Evolutionary conservation across 2,888 invertebrate genomes (phyloP).

Genomic region (Chrysomela aeneicollis): DNA sequence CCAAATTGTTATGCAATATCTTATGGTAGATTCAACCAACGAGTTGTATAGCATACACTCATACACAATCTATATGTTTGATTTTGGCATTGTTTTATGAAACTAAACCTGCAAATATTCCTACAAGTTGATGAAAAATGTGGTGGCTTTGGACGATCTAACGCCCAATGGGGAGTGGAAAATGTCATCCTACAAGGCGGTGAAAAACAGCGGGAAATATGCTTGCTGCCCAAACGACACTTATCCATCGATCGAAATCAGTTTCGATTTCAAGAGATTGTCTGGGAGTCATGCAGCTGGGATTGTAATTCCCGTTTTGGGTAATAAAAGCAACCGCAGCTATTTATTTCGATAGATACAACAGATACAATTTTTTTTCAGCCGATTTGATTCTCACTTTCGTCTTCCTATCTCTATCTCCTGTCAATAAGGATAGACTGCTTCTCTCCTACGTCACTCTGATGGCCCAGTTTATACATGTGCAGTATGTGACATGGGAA

Average conservation of each 20-base stretch:
- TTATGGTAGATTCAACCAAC: too few species aligned
- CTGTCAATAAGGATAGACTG: conserved; percentile 66
- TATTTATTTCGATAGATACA: background rate
- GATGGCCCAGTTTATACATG: conserved; percentile 68
- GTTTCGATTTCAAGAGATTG: conserved; percentile 67
- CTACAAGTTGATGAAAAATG: conserved; percentile 36
- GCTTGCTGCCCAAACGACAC: conserved; percentile 67
- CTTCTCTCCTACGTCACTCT: conserved; percentile 67
- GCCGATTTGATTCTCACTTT: conserved; percentile 68
- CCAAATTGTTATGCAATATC: too few species aligned
- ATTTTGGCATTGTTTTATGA: too few species aligned
- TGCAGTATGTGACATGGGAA: conserved; percentile 68
- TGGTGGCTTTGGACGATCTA: conserved; percentile 58
- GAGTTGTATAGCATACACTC: too few species aligned
- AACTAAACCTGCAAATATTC: too few species aligned
- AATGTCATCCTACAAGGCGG: conserved; percentile 60
- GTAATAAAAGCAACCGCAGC: too few species aligned
- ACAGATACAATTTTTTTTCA: too few species aligned
- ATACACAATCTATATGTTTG: too few species aligned
- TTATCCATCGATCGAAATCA: conserved; percentile 68
- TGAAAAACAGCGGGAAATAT: conserved; percentile 64
- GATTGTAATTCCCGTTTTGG: conserved; percentile 66
- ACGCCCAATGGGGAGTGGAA: conserved; percentile 69
- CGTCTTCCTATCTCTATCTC: conserved; percentile 66
- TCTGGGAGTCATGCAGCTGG: conserved; percentile 66